Percentiles rank a stretch among this genome's conserved stretches.
Evolutionary conservation across 2,113 vertebrate species (phyloP).

Genomic region (Xyrauchen texanus): DNA sequence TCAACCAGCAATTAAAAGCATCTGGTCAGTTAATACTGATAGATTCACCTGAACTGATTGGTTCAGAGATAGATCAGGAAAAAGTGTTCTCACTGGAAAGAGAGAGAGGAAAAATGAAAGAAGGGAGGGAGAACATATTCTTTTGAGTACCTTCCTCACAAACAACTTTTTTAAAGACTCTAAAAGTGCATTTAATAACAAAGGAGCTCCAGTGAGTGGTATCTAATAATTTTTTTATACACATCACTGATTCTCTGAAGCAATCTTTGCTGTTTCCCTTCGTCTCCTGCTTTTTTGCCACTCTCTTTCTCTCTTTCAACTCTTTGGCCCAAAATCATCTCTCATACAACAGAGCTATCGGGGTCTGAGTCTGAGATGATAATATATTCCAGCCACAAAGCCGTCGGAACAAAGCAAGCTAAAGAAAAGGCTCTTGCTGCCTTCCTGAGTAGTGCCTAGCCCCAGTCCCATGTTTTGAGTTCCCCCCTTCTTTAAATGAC

Average conservation of each 20-base stretch:
- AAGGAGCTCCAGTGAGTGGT: conserved; percentile 11
- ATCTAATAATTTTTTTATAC: conserved; percentile 29
- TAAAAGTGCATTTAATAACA: conserved; percentile 27
- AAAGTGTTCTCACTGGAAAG: not conserved
- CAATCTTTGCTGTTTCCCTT: not conserved
- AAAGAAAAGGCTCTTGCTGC: conserved; percentile 50
- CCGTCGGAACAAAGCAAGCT: conserved; percentile 47
- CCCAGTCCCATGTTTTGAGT: conserved; percentile 42
- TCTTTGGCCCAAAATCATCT: conserved; percentile 36
- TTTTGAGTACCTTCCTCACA: not conserved
- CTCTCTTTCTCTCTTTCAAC: not conserved
- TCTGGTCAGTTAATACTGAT: conserved; percentile 23
- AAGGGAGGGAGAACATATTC: no score
- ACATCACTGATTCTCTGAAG: conserved; percentile 24
- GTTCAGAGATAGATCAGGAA: not conserved
- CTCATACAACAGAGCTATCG: not conserved
- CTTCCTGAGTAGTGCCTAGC: conserved; percentile 40
- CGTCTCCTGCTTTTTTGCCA: conserved; percentile 4
- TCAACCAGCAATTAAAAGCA: conserved; percentile 23
- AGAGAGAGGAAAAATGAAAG: not conserved
- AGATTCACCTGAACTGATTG: conserved; percentile 45
- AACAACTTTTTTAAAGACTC: not conserved
- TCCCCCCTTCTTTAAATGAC: conserved; percentile 58
- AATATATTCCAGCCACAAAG: conserved; percentile 60
- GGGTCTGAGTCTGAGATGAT: conserved; percentile 46